Base-by-base conservation (phyloP, 1,140 invertebrate genomes). In the Anthonomus grandis region DNA sequence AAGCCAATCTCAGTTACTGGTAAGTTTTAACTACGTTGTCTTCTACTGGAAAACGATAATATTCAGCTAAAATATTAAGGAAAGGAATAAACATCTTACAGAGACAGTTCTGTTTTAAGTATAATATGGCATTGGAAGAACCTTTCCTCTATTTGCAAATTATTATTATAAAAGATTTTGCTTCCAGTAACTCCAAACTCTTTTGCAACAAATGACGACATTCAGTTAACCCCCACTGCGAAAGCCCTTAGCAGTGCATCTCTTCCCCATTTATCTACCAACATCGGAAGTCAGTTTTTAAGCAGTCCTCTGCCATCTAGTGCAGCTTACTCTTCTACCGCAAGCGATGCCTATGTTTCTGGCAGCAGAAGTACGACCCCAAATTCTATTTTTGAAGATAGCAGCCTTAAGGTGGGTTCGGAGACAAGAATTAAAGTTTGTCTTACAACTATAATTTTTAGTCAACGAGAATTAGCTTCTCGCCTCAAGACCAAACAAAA, bases 171-270 rank as follows among this genome's bases (percentile, higher is more conserved):
- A 9, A 17, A 44, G 6, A 2, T 41, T 53, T 34, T 24, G 8
- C 25, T 57, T 57, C 17, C 47, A 44, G 57, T 62, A 15, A 55
- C 56, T 39, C 69, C 73, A 8, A 66, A 71, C 68, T 70, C 68
- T n/a, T 65, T 68, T 13, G 72, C 74, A 10, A 71, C 70, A 13
- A 74, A 73, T 15, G 75, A 78, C 51, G 68, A 73, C 60, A 72
- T 70, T 21, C 37, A 61, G 27, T 44, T 59, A 2, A 69, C 68
- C 58, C 71, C 73, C 13, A 73, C 70, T 9, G 68, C 72, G 8
- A 74, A 75, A 9, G 70, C 69, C 4, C 55, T 55, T 25, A 59
- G 60, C 19, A 58, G 18, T 39, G 71, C 73, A 3, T 74, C 70
- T 57, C 70, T 76, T 13, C 62, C 72, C 17, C 55, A 74, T 46